Evolutionary conservation across 2,888 invertebrate genomes (phyloP), one percentile per base, ranked within the genome.

Genomic region (Entomobrya proxima): DNA sequence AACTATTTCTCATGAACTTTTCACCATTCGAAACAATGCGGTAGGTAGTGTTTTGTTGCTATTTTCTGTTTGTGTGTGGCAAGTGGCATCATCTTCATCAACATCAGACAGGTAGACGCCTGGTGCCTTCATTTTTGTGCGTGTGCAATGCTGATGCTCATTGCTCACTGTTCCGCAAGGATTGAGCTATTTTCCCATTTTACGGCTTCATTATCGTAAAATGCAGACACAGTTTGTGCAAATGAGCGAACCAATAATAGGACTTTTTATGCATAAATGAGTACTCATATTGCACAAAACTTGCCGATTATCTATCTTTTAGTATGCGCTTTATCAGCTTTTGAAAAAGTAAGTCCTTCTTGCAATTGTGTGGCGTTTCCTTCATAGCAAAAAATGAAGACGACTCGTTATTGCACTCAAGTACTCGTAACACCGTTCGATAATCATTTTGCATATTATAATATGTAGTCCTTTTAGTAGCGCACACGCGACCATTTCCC

Each of bases 141-240:
- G 58, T 58, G 27, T 24, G 27, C n/a, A n/a, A n/a, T n/a, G n/a
- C n/a, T n/a, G n/a, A n/a, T n/a, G n/a, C n/a, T n/a, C n/a, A n/a
- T n/a, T 55, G 47, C 24, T 79, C 80, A 69, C n/a, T 58, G 67
- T 79, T 79, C 69, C 72, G 69, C 72, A 80, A 69, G 80, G 50
- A 55, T 69, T 80, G 69, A 69, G 80, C 80, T 80, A 72, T 80
- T 72, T 80, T 69, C 64, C 40, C 44, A 72, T 80, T 80, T 80
- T 80, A 80, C 80, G 72, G 69, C 80, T 80, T 80, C 27, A 80
- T 80, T 80, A 67, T 78, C 78, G 61, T 77, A 61, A 76, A 76
- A 47, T 30, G 30, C 58, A 13, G 2, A 58, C 58, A 24, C 3
- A 52, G 47, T 55, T n/a, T 30, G 30, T n/a, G 11, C 13, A 13